These are phyloP conservation scores for Daphoenositta chrysoptera DNA, from an alignment of 2,113 vertebrate species.

Conservation along the genomic window DNA sequence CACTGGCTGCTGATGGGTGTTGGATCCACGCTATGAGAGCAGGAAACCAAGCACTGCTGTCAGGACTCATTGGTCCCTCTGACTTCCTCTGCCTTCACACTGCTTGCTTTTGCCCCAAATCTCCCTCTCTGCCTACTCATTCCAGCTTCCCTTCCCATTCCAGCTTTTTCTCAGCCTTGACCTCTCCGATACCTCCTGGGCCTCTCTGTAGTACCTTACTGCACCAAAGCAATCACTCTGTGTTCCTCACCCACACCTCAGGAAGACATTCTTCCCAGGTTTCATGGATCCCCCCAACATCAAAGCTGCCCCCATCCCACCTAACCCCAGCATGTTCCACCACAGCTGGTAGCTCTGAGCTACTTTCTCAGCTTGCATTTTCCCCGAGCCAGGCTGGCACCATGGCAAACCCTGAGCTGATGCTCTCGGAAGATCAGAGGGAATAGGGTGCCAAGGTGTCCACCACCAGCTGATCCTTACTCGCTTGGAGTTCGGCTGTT, in stretches of 20 bases:
- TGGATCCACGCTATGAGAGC: fast-evolving
- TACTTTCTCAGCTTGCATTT: not conserved
- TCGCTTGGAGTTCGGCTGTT: fast-evolving
- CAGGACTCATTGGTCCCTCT: not conserved
- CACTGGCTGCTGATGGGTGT: not conserved
- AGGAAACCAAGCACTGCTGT: not conserved
- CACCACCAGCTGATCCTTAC: not conserved
- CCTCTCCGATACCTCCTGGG: not conserved
- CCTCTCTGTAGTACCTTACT: not conserved
- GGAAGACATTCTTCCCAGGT: not conserved
- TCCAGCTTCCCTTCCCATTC: not conserved
- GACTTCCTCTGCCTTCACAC: not conserved
- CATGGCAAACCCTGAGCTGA: not conserved
- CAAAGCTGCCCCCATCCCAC: not conserved
- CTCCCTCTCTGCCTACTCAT: not conserved
- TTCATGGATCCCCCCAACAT: fast-evolving
- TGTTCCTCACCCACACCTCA: not conserved
- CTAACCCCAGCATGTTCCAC: not conserved
- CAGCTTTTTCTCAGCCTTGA: not conserved
- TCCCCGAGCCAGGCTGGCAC: not conserved
- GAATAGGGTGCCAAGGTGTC: not conserved
- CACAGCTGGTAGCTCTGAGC: not conserved
- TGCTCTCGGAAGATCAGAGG: fast-evolving
- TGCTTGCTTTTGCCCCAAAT: not conserved
- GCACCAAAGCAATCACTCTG: not conserved